Evolutionary conservation across 2,797 vertebrate species (phyloP).

Genomic region (Pelobates cultripes): DNA sequence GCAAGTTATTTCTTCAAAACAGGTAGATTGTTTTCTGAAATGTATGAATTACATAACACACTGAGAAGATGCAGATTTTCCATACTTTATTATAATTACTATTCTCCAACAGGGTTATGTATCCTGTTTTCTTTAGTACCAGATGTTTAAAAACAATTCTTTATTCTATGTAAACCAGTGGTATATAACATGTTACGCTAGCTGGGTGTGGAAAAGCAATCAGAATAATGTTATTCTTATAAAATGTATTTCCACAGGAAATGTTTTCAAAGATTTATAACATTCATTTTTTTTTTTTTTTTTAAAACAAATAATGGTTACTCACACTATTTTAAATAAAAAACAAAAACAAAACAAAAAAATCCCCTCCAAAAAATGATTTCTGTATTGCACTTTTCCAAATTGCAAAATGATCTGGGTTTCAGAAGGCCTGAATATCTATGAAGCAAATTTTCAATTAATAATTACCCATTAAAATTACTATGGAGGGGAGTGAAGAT

Average conservation of each 20-base stretch:
- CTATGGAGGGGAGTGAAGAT: conserved; percentile 59
- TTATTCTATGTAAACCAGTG: conserved; percentile 59
- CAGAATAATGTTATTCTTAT: conserved; percentile 68
- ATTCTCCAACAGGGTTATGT: conserved; percentile 81
- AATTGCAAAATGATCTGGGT: conserved; percentile 6
- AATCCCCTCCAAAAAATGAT: conserved; percentile 67
- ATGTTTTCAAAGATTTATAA: conserved; percentile 70
- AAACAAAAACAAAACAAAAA: conserved; percentile 70
- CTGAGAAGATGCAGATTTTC: conserved; percentile 54
- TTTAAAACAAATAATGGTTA: conserved; percentile 66
- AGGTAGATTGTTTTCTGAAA: neutral
- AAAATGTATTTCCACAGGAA: conserved; percentile 96
- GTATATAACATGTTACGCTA: conserved; percentile 65
- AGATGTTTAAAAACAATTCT: conserved; percentile 58
- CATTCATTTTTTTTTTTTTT: conserved; percentile 51
- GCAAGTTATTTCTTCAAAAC: too few relatives aligned
- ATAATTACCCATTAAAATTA: conserved; percentile 67
- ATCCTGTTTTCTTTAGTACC: conserved; percentile 64
- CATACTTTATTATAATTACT: conserved; percentile 86
- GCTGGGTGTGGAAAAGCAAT: conserved; percentile 64
- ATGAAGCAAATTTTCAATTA: conserved; percentile 49
- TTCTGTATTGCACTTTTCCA: conserved; percentile 85
- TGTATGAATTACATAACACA: neutral
- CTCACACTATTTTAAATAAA: conserved; percentile 71
- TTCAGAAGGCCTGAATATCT: conserved; percentile 39